A percentile compares a stretch with the other conserved stretches of the same genome.
These are phyloP conservation scores for Danio kyathit DNA, from an alignment of 2,797 vertebrate species.

Conservation along the genomic window DNA sequence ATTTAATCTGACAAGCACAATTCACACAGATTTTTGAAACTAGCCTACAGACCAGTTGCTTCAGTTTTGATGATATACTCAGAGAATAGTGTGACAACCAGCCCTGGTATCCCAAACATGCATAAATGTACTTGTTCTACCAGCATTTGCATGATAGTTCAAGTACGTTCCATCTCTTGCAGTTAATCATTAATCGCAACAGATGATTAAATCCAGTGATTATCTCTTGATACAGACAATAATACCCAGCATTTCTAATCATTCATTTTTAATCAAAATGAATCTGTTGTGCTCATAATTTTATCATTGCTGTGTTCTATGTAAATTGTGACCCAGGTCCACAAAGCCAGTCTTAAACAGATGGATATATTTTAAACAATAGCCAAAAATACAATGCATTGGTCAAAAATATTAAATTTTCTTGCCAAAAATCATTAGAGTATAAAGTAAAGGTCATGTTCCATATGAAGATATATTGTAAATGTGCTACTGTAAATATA, in stretches of 20 bases:
- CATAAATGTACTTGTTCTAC: conserved; percentile 28
- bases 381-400: no score
- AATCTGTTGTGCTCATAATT: conserved; percentile 3
- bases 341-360: no score
- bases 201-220: conserved; percentile 5
- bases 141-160: conserved; percentile 30
- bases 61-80: not conserved
- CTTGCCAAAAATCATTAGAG: no score
- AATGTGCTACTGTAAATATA: no score
- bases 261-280: conserved; percentile 11
- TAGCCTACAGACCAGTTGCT: no score
- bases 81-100: conserved; percentile 6
- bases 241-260: conserved; percentile 5
- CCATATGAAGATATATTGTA: no score
- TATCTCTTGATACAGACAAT: conserved; percentile 24
- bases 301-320: not conserved
- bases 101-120: conserved; percentile 3
- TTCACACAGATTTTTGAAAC: not conserved
- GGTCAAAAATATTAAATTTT: no score
- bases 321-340: not conserved
- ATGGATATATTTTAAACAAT: no score
- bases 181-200: conserved; percentile 4
- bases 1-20: not conserved
- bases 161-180: conserved; percentile 25
- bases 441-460: no score